A percentile compares a stretch with the other conserved stretches of the same genome.
These are phyloP conservation scores for Chascanopsetta lugubris DNA, from an alignment of 2,113 vertebrate genomes.

Conservation along the genomic window DNA sequence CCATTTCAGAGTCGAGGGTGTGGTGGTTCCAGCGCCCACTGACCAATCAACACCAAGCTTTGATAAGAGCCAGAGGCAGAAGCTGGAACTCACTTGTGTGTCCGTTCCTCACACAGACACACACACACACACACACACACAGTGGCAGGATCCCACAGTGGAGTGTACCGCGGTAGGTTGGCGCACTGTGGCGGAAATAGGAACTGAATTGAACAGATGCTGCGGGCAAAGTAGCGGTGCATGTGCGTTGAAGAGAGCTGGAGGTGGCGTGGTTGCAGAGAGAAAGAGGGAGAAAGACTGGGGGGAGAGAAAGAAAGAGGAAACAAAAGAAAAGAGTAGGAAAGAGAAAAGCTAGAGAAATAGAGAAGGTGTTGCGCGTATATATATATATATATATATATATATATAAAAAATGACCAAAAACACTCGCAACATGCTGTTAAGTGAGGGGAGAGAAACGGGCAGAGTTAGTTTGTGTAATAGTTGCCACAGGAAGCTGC, in stretches of 20 bases:
- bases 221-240: slow-evolving; percentile 58
- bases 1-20: slow-evolving; percentile 60
- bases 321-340: slow-evolving; percentile 24
- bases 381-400: no score
- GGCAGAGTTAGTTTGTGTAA: slow-evolving; percentile 51
- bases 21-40: slow-evolving; percentile 42
- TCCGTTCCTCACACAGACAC: slow-evolving; percentile 26
- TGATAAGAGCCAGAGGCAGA: slow-evolving; percentile 71
- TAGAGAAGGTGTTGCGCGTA: slow-evolving; percentile 64
- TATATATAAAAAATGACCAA: slow-evolving; percentile 56
- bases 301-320: neutral
- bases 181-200: slow-evolving; percentile 58
- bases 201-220: slow-evolving; percentile 60
- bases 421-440: slow-evolving; percentile 30
- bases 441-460: slow-evolving; percentile 51
- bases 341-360: slow-evolving; percentile 49
- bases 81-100: slow-evolving; percentile 28
- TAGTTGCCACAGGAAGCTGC: slow-evolving; percentile 34
- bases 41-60: slow-evolving; percentile 68
- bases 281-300: slow-evolving; percentile 1
- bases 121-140: slow-evolving; percentile 14
- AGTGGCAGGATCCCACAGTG: slow-evolving; percentile 64
- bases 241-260: slow-evolving; percentile 22
- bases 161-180: slow-evolving; percentile 54
- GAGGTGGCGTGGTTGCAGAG: slow-evolving; percentile 37